Evolutionary conservation across 2,797 vertebrate species (phyloP).

Genomic region (Rhabdophis nuchalis): DNA sequence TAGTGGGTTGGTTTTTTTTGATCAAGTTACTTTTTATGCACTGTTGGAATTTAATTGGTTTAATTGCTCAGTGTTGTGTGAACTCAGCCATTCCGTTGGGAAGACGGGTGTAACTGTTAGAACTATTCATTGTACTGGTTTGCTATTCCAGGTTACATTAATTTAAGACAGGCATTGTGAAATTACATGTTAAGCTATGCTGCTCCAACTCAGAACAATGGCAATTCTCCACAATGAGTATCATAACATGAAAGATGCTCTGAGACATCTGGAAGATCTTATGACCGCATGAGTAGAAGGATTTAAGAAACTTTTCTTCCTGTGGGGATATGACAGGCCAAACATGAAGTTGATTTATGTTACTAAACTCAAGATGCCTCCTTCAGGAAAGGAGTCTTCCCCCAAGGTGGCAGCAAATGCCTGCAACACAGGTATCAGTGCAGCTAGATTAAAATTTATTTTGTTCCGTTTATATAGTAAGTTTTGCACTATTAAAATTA

Average conservation of each 20-base stretch:
- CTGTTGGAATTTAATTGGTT: background rate
- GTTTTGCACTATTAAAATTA: constrained; percentile 1
- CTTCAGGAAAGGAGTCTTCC: constrained; percentile 47
- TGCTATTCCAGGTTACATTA: constrained; percentile 19
- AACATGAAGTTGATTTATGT: constrained; percentile 40
- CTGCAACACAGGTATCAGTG: constrained; percentile 58
- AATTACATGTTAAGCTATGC: background rate
- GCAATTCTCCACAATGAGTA: constrained; percentile 20
- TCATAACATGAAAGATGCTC: constrained; percentile 1
- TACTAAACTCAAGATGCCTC: constrained; percentile 31
- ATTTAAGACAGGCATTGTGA: constrained; percentile 11
- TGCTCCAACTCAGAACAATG: constrained; percentile 1
- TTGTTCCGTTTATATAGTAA: constrained; percentile 22
- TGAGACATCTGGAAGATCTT: constrained; percentile 59
- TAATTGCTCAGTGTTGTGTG: background rate
- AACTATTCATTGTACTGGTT: background rate
- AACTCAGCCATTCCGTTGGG: background rate
- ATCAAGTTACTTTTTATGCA: background rate
- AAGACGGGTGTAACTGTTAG: background rate
- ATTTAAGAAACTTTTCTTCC: constrained; percentile 54
- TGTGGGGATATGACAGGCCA: constrained; percentile 33
- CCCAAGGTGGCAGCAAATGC: constrained; percentile 71
- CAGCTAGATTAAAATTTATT: constrained; percentile 31
- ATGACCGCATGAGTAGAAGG: constrained; percentile 32
- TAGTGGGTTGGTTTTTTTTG: background rate